Evolutionary conservation across 1,140 invertebrate genomes (phyloP).

Genomic region (Luehdorfia chinensis): DNA sequence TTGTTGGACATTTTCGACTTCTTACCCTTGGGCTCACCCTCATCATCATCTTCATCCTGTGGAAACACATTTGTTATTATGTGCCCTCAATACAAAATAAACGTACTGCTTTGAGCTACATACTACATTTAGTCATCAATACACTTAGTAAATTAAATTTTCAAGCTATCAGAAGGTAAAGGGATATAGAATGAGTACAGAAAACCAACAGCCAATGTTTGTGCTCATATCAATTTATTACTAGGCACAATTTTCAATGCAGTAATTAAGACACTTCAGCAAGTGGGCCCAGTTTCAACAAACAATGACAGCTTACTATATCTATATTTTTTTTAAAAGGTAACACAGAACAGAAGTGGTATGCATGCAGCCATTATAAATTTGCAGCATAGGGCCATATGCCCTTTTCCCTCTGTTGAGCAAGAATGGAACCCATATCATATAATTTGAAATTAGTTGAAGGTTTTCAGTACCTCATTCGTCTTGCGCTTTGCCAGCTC

Average conservation of each 20-base stretch:
- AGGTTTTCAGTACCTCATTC: slow-evolving; percentile 77
- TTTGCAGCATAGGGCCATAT: slow-evolving; percentile 42
- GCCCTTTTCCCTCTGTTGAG: slow-evolving; percentile 72
- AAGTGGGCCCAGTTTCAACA: slow-evolving; percentile 36
- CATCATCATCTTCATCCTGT: slow-evolving; percentile 81
- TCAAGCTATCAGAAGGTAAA: slow-evolving; percentile 68
- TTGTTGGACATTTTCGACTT: slow-evolving; percentile 82
- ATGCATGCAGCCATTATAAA: background rate
- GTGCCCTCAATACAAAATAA: background rate
- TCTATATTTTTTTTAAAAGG: too few relatives aligned
- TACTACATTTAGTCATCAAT: background rate
- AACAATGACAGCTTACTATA: slow-evolving; percentile 33
- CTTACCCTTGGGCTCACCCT: slow-evolving; percentile 81
- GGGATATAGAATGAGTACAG: slow-evolving; percentile 68
- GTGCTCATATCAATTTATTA: background rate
- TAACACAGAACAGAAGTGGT: too few relatives aligned
- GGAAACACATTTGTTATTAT: slow-evolving; percentile 6
- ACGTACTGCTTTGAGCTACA: background rate
- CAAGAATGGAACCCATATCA: slow-evolving; percentile 27
- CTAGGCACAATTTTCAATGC: slow-evolving; percentile 1
- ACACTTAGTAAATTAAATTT: slow-evolving; percentile 12
- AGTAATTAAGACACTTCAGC: slow-evolving; percentile 22
- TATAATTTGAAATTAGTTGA: slow-evolving; percentile 61
- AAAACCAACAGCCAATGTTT: slow-evolving; percentile 72
- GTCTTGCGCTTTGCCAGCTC: slow-evolving; percentile 73